Conservation (phyloP, 2,797 vertebrate species). For the Poeciliopsis gracilis region DNA sequence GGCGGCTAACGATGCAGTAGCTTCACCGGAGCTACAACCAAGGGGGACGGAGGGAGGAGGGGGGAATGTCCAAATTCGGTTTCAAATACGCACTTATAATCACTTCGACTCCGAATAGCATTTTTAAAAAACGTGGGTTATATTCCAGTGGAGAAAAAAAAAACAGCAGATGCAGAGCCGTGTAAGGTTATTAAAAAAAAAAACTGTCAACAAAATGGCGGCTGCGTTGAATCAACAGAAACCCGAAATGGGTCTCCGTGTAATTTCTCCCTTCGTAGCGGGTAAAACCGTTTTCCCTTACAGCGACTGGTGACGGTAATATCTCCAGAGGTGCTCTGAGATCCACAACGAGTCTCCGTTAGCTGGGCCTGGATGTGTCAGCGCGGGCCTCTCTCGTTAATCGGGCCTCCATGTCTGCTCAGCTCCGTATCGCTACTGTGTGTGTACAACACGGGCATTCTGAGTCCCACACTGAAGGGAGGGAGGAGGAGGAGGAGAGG, state of each 20-base stretch:
- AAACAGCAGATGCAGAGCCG: conserved; percentile 63
- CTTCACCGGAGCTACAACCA: conserved; percentile 42
- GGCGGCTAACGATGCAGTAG: conserved; percentile 73
- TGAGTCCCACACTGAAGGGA: conserved; percentile 64
- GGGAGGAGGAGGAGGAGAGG: conserved; percentile 43
- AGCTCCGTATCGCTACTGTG: conserved; percentile 85
- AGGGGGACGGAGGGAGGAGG: neutral
- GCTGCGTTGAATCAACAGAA: conserved; percentile 88
- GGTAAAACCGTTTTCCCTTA: conserved; percentile 60
- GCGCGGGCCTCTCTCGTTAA: conserved; percentile 81
- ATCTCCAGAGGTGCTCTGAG: conserved; percentile 65
- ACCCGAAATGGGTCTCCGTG: conserved; percentile 85
- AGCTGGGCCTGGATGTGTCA: conserved; percentile 80
- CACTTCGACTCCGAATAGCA: conserved; percentile 6
- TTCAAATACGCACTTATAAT: conserved; percentile 12
- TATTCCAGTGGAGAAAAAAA: conserved; percentile 46
- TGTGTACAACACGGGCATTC: conserved; percentile 86
- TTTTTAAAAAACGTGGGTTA: neutral
- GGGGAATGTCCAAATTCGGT: conserved; percentile 10
- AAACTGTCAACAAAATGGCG: conserved; percentile 90
- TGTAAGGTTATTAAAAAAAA: conserved; percentile 81
- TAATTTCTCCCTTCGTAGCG: conserved; percentile 61
- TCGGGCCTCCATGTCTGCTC: conserved; percentile 88
- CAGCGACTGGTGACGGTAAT: conserved; percentile 64
- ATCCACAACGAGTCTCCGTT: conserved; percentile 70